Base-by-base conservation (phyloP, 2,888 invertebrate genomes). In the Corythucha ciliata region DNA sequence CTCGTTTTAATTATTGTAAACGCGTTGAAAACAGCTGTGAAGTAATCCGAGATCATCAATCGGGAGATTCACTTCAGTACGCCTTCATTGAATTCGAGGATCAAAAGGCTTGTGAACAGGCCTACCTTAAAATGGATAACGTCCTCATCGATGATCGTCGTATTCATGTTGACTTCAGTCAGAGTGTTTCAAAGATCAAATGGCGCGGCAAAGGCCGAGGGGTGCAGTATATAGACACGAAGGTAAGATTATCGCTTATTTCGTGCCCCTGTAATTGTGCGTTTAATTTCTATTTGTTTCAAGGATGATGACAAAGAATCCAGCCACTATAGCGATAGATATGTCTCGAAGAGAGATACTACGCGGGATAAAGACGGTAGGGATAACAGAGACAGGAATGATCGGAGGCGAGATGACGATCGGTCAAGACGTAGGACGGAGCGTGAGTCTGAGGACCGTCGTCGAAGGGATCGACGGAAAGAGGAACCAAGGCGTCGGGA, bases 91-190 rank as follows among this genome's bases (percentile, higher is more conserved):
- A 98, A 69, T 99, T 97, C 73, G 86, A 84, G 56, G 83, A 92
- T 47, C 79, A 81, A 58, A 87, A 88, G 63, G 77, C 89, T 1
- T 98, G 98, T 70, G 98, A 98, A 71, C 87, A 88, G 62, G 98
- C 98, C 1, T 99, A 90, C 69, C 94, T 98, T 65, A 98, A 98
- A 74, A 99, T 98, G 98, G 97, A 97, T 67, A 99, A 99, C 73
- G 97, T 98, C 0, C 72, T 98, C 5, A 98, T 99, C 62, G 98
- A 99, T 70, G 98, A 99, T 67, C 75, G 98, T 22, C 76, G 98
- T 58, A 98, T 99, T 64, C 98, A 98, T 71, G 98, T 99, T 0
- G 98, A 99, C 70, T 99, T 99, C 72, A 96, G 94, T 58, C 98
- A 99, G 68, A 96, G 96, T 42, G 97, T 99, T 0, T 83, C 97